Evolutionary conservation across 2,888 invertebrate genomes (phyloP).

Genomic region (Ephialtes manifestator): DNA sequence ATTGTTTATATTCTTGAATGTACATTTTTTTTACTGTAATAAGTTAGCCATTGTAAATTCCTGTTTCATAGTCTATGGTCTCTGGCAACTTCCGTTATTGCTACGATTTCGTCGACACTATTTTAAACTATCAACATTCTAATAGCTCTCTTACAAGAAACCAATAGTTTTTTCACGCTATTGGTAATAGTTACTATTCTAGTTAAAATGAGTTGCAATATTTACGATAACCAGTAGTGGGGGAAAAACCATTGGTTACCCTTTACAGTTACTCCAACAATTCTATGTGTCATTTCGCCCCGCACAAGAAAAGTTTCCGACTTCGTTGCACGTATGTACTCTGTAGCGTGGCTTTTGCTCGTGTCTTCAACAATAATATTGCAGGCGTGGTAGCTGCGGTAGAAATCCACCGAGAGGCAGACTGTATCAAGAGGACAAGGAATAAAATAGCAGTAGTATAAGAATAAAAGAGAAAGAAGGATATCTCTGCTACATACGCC

Average conservation of each 20-base stretch:
- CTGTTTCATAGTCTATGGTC: background rate
- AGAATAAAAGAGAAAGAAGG: conserved; percentile 29
- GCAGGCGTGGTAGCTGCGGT: background rate
- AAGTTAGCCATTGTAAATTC: background rate
- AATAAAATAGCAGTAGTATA: conserved; percentile 9
- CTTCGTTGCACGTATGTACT: background rate
- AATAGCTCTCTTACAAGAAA: background rate
- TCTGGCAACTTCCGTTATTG: background rate
- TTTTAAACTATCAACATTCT: background rate
- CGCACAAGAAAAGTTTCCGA: background rate
- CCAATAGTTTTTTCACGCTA: background rate
- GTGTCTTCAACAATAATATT: conserved; percentile 1
- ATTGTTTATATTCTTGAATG: too few relatives aligned
- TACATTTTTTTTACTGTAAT: background rate
- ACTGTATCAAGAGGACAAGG: conserved; percentile 8
- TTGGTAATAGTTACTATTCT: background rate
- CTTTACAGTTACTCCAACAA: background rate
- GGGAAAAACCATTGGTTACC: background rate
- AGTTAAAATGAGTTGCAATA: background rate
- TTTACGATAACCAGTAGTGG: background rate
- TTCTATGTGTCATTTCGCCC: background rate
- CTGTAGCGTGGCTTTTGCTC: background rate
- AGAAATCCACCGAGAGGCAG: conserved; percentile 5
- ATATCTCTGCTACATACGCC: conserved; percentile 8
- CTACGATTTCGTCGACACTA: background rate